phyloP scores from a whole-genome alignment of 2,113 vertebrate genomes.

The Typhlomys cinereus region DNA sequence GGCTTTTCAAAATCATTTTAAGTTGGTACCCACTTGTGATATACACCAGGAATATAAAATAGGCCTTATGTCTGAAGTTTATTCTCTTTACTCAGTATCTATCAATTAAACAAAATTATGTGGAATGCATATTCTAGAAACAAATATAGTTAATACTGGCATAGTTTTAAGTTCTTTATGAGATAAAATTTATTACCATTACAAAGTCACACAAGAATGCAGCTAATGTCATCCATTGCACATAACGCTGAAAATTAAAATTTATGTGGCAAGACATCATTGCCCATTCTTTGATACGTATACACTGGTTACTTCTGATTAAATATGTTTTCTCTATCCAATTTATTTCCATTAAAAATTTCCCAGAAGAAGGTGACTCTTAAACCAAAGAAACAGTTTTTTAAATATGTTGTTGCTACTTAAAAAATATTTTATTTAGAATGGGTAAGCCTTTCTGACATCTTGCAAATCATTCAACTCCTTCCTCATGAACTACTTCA shows the following conservation, averaged over 20 bases:
- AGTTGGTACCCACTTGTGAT: background rate
- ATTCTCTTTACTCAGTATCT: background rate
- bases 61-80: background rate
- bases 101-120: conserved; percentile 26
- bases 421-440: background rate
- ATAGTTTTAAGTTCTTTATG: background rate
- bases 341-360: background rate
- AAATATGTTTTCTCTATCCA: background rate
- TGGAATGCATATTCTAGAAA: conserved; percentile 19
- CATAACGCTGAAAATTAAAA: background rate
- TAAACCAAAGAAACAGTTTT: conserved; percentile 20
- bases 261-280: background rate
- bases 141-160: conserved; percentile 16
- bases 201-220: background rate
- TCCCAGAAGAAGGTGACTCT: background rate
- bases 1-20: background rate
- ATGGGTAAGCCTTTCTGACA: background rate
- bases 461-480: background rate
- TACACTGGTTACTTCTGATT: background rate
- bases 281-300: background rate
- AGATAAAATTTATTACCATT: conserved; percentile 10
- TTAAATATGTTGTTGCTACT: background rate
- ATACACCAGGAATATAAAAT: background rate
- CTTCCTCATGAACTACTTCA: background rate
- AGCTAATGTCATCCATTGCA: background rate